Conservation (phyloP, 2,113 vertebrate genomes). For the Sebastes schlegelii region DNA sequence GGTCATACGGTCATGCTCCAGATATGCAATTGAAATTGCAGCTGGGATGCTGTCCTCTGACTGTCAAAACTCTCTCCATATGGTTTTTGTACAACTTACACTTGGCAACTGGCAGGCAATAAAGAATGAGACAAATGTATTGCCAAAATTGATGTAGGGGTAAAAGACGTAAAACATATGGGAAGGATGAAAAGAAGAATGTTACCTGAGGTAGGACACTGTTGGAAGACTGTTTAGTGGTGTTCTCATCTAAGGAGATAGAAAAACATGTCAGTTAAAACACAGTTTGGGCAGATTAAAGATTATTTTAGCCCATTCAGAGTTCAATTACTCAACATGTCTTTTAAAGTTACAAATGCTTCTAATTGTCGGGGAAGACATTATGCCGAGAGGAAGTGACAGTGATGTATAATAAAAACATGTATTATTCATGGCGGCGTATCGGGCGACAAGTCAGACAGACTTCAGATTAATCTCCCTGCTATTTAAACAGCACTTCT, state of each 20-base stretch:
- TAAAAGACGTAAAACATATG: not conserved
- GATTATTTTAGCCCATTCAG: not conserved
- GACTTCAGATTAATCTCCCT: constrained; percentile 44
- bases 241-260: constrained; percentile 73
- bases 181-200: not conserved
- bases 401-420: constrained; percentile 53
- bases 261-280: constrained; percentile 5
- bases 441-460: constrained; percentile 12
- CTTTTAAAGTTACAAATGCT: not conserved
- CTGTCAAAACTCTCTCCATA: not conserved
- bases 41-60: not conserved
- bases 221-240: constrained; percentile 75
- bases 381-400: constrained; percentile 15
- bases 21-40: constrained; percentile 6
- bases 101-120: not conserved
- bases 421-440: constrained; percentile 64
- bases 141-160: not conserved
- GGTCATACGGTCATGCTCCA: constrained; percentile 13
- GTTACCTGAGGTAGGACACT: constrained; percentile 85
- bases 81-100: not conserved
- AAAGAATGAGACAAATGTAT: not conserved
- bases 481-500: not conserved
- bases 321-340: constrained; percentile 4
- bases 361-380: constrained; percentile 28
- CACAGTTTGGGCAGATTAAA: not conserved